Percentiles rank a stretch among this genome's conserved stretches.
Conservation (phyloP, 53 echinoderm and acorn worm species). For the Patiria pectinifera region DNA sequence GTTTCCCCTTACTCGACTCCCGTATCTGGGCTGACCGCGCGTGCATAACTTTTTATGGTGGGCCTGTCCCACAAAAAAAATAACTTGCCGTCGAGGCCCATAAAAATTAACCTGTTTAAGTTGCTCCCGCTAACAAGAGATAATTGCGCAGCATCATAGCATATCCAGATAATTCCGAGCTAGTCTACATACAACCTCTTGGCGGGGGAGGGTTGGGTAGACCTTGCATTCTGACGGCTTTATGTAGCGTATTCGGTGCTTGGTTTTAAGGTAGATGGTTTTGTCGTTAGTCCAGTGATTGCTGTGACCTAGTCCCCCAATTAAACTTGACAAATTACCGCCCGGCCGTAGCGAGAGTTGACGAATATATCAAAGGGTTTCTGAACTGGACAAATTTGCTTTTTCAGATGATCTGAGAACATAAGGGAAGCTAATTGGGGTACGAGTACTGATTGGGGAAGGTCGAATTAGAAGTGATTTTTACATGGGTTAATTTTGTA, state of each 20-base stretch:
- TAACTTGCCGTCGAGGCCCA: conserved; percentile 9
- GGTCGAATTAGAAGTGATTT: too few relatives aligned
- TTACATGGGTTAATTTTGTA: too few relatives aligned
- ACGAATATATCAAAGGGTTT: not conserved
- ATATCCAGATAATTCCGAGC: not conserved
- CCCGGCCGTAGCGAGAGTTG: not conserved
- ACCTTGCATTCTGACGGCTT: not conserved
- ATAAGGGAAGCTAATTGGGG: too few relatives aligned
- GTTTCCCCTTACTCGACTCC: not conserved
- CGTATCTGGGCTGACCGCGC: not conserved
- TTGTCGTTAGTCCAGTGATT: not conserved
- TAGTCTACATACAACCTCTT: not conserved
- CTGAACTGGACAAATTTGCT: not conserved
- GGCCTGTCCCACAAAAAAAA: conserved; percentile 15
- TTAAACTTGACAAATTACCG: not conserved
- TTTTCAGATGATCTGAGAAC: not conserved
- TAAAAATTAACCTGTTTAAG: conserved; percentile 45
- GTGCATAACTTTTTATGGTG: conserved; percentile 49
- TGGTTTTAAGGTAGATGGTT: not conserved
- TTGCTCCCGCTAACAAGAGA: not conserved
- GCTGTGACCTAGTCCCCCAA: not conserved
- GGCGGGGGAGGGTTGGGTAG: not conserved
- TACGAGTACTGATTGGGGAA: too few relatives aligned
- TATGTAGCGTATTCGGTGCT: not conserved
- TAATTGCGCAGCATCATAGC: not conserved